A percentile compares a stretch with the other conserved stretches of the same genome.
phyloP scores from a whole-genome alignment of 2,113 vertebrate species.

The Rhegmatorhina hoffmannsi region DNA sequence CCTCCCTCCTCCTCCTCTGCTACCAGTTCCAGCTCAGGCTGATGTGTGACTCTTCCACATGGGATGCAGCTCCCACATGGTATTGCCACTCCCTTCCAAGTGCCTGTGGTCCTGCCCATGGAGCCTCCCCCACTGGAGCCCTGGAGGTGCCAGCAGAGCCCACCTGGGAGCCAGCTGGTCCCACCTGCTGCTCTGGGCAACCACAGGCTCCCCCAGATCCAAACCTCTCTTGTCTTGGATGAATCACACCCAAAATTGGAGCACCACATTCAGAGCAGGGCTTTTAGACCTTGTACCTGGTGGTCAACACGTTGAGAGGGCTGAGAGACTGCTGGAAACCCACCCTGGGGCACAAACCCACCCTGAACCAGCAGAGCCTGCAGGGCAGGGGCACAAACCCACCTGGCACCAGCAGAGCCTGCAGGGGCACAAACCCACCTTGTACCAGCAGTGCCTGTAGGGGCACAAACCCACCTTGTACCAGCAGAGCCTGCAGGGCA shows the following conservation, averaged over 20 bases:
- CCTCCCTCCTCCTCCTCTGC: not conserved
- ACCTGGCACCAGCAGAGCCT: not conserved
- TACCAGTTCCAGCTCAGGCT: not conserved
- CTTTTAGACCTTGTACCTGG: not conserved
- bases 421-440: fast-evolving
- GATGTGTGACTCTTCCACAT: not conserved
- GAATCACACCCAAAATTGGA: not conserved
- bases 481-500: too few species aligned
- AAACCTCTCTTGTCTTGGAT: not conserved
- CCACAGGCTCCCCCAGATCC: not conserved
- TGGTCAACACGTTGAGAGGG: not conserved
- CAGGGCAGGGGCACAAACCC: not conserved
- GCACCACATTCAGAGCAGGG: fast-evolving
- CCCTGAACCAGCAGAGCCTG: too few species aligned
- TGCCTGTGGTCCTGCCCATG: fast-evolving
- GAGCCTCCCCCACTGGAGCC: not conserved
- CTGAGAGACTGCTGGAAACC: not conserved
- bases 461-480: too few species aligned
- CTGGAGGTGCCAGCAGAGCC: not conserved
- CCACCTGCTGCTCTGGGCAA: not conserved
- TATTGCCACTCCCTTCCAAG: not conserved
- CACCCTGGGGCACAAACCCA: not conserved
- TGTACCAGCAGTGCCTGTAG: too few species aligned
- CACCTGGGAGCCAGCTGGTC: not conserved
- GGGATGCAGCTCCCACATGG: not conserved